These are phyloP conservation scores for Neoscelio sp. DNA, from an alignment of 2,888 invertebrate species.

Conservation along the genomic window DNA sequence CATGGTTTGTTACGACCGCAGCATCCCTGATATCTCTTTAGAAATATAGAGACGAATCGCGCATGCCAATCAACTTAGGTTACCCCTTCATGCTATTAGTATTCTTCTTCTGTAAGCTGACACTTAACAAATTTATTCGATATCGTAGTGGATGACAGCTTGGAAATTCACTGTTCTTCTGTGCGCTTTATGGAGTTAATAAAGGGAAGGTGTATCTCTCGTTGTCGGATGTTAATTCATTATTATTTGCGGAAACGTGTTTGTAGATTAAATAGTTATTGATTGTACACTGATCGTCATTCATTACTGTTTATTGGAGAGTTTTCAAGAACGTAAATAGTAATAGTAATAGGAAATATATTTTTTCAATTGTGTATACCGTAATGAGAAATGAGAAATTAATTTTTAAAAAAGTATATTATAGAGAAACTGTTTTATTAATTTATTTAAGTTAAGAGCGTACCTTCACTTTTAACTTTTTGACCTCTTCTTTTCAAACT, in stretches of 20 bases:
- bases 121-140: constrained; percentile 35
- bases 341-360: no score
- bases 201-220: constrained; percentile 15
- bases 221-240: constrained; percentile 41
- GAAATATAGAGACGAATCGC: constrained; percentile 29
- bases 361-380: no score
- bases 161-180: background rate
- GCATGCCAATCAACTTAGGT: constrained; percentile 45
- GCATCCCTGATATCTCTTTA: constrained; percentile 52
- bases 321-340: no score
- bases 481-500: no score
- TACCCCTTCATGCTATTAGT: constrained; percentile 39
- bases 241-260: no score
- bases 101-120: constrained; percentile 48
- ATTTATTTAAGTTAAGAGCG: no score
- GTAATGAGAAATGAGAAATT: no score
- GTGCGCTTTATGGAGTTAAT: constrained; percentile 22
- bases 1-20: constrained; percentile 58
- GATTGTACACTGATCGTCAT: constrained; percentile 5
- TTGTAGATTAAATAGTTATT: constrained; percentile 3
- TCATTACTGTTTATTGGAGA: background rate
- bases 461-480: no score
- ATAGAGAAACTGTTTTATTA: no score
- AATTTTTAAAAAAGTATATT: no score
- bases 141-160: background rate